Conservation (phyloP, 2,113 vertebrate species). For the Formicarius rufipectus region DNA sequence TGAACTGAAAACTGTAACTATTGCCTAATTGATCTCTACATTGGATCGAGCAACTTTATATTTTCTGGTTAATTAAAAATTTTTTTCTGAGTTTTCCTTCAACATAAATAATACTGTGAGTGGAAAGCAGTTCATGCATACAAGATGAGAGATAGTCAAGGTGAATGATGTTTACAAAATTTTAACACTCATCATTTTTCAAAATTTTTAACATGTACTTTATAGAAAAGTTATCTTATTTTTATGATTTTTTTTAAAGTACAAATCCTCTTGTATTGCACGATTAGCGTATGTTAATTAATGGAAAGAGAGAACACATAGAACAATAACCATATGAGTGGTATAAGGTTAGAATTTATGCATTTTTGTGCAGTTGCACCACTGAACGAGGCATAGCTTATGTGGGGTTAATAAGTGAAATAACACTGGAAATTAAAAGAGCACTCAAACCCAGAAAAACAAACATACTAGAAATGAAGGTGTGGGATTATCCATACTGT, state of each 20-base stretch:
- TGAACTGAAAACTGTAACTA: neutral
- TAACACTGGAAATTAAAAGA: neutral
- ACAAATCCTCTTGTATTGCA: neutral
- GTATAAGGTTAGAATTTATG: neutral
- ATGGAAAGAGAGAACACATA: neutral
- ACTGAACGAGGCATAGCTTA: neutral
- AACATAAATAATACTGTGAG: neutral
- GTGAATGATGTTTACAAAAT: neutral
- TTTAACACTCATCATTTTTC: neutral
- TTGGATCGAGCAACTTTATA: neutral
- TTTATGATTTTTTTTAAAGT: neutral
- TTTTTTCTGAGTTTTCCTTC: neutral
- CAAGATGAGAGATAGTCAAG: neutral
- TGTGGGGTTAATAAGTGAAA: neutral
- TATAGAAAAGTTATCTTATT: neutral
- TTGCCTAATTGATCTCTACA: neutral
- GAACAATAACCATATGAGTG: neutral
- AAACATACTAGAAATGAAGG: neutral
- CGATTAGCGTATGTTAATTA: neutral
- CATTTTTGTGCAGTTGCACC: neutral
- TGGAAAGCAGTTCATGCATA: neutral
- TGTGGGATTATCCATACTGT: neutral
- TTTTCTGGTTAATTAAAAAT: neutral
- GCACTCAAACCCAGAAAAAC: neutral
- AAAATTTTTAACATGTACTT: neutral